Conservation (phyloP, 2,797 vertebrate genomes). For the Natrix natrix region DNA sequence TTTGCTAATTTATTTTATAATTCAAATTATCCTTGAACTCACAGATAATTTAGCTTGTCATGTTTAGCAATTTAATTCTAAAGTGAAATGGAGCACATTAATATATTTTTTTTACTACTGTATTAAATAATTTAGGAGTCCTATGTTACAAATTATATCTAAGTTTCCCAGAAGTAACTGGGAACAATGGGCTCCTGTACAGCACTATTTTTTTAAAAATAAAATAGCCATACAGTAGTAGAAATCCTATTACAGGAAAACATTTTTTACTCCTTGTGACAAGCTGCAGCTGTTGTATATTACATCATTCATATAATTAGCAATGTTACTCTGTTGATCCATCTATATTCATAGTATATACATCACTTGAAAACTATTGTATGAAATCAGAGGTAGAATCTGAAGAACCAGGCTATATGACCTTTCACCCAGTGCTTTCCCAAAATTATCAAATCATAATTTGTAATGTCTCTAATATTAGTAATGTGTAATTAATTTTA, state of each 20-base stretch:
- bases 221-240: background rate
- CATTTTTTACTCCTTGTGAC: background rate
- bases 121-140: background rate
- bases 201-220: background rate
- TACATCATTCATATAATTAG: background rate
- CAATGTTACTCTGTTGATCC: background rate
- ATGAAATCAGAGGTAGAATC: background rate
- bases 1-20: background rate
- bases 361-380: background rate
- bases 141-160: background rate
- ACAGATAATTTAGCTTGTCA: background rate
- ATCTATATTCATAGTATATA: background rate
- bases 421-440: background rate
- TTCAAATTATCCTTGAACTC: background rate
- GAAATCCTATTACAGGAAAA: background rate
- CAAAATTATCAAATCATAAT: background rate
- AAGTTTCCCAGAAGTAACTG: background rate
- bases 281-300: background rate
- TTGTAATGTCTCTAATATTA: background rate
- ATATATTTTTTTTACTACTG: background rate
- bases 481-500: background rate
- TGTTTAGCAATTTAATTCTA: background rate
- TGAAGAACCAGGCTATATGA: background rate
- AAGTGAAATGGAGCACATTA: background rate
- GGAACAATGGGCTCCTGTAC: background rate